A percentile compares a stretch with the other conserved stretches of the same genome.
Conservation (phyloP, 2,888 invertebrate genomes). For the Neocrepidodera transversa region DNA sequence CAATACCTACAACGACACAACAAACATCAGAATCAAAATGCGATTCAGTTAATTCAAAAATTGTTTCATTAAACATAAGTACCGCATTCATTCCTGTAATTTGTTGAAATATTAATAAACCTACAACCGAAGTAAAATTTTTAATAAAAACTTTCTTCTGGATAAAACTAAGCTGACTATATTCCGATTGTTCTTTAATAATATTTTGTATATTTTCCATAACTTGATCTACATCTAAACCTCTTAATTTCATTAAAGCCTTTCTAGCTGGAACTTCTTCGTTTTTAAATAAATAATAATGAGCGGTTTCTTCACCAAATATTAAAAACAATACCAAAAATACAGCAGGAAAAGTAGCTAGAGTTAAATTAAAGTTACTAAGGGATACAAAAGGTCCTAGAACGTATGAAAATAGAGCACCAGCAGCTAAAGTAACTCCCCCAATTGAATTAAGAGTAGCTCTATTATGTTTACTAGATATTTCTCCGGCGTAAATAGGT, state of each 20-base stretch:
- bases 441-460: conserved; percentile 84
- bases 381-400: conserved; percentile 78
- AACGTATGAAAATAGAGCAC: conserved; percentile 72
- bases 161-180: conserved; percentile 50
- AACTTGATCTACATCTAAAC: conserved; percentile 20
- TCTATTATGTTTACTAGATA: conserved; percentile 78
- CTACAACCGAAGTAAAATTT: conserved; percentile 74
- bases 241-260: conserved; percentile 60
- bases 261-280: conserved; percentile 68
- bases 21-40: conserved; percentile 66
- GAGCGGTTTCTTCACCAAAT: conserved; percentile 78
- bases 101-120: conserved; percentile 82
- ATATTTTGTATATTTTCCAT: conserved; percentile 17
- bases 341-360: conserved; percentile 63
- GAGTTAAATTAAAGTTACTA: conserved; percentile 65
- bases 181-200: conserved; percentile 13
- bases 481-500: conserved; percentile 88
- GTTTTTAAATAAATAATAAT: conserved; percentile 70
- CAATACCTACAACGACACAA: conserved; percentile 77
- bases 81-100: conserved; percentile 82
- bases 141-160: conserved; percentile 73
- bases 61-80: conserved; percentile 76
- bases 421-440: conserved; percentile 74
- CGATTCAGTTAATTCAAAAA: conserved; percentile 73
- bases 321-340: conserved; percentile 72